A percentile compares a stretch with the other conserved stretches of the same genome.
These are phyloP conservation scores for Oryzaephilus surinamensis DNA, from an alignment of 1,140 invertebrate species.

Conservation along the genomic window DNA sequence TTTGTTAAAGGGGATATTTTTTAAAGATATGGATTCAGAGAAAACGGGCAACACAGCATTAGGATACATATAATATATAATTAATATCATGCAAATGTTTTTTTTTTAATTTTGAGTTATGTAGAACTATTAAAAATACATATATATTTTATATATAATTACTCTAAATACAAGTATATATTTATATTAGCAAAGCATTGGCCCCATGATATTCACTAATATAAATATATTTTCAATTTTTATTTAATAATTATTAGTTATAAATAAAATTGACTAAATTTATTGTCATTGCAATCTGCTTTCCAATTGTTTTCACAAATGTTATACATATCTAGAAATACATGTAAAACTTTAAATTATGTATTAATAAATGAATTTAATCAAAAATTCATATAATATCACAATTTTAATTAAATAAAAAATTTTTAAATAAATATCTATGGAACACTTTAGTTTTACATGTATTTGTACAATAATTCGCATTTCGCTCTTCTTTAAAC, in stretches of 20 bases:
- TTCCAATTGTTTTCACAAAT: too few species aligned
- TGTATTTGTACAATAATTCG: too few species aligned
- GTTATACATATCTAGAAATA: too few species aligned
- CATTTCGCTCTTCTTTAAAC: conserved; percentile 12
- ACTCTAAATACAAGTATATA: conserved; percentile 1
- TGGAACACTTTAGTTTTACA: too few species aligned
- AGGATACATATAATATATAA: conserved; percentile 3
- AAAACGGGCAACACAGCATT: conserved; percentile 8
- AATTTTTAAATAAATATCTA: conserved; percentile 5
- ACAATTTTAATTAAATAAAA: conserved; percentile 7
- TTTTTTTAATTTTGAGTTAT: conserved; percentile 3
- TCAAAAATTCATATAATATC: too few species aligned
- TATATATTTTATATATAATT: conserved; percentile 7
- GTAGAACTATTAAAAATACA: conserved; percentile 14
- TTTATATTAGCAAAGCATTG: conserved; percentile 9
- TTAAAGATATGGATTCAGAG: conserved; percentile 6
- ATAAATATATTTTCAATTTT: conserved; percentile 5
- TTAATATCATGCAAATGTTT: conserved; percentile 11
- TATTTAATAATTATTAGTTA: conserved; percentile 1
- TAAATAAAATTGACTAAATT: conserved; percentile 10
- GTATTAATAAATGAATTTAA: too few species aligned
- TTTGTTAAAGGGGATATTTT: neutral
- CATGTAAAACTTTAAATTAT: too few species aligned
- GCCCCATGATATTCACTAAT: conserved; percentile 8
- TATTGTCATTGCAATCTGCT: conserved; percentile 12